Evolutionary conservation across 2,113 vertebrate genomes (phyloP).

Genomic region (Macquaria ambigua): DNA sequence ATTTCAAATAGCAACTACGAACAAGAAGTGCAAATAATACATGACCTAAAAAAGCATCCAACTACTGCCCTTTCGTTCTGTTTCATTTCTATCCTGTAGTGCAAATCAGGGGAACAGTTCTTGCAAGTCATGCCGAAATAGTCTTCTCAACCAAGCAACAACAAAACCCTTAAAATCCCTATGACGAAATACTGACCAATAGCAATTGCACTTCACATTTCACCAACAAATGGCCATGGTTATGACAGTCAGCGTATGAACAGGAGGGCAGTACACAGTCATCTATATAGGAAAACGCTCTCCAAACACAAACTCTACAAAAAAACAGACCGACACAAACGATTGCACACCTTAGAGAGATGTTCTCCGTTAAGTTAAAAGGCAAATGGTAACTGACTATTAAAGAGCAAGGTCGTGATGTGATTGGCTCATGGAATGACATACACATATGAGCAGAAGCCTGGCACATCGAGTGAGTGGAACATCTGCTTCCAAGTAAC

Average conservation of each 20-base stretch:
- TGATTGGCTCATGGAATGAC: constrained; percentile 25
- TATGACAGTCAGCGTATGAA: constrained; percentile 40
- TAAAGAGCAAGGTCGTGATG: constrained; percentile 38
- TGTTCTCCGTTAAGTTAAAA: constrained; percentile 60
- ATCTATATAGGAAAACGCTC: constrained; percentile 46
- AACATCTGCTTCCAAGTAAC: constrained; percentile 38
- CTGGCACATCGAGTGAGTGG: constrained; percentile 50
- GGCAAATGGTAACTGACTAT: constrained; percentile 68
- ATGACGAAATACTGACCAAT: constrained; percentile 74
- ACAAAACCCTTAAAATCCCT: constrained; percentile 47
- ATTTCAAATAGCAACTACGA: constrained; percentile 59
- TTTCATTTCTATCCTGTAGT: constrained; percentile 70
- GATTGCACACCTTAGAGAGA: constrained; percentile 54
- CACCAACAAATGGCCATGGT: constrained; percentile 67
- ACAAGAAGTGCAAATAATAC: constrained; percentile 70
- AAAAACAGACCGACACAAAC: constrained; percentile 39
- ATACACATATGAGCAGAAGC: constrained; percentile 38
- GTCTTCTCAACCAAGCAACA: constrained; percentile 62
- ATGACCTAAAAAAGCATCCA: constrained; percentile 65
- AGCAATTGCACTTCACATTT: constrained; percentile 82
- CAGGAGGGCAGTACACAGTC: constrained; percentile 27
- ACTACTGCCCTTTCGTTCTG: constrained; percentile 28
- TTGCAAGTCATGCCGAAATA: constrained; percentile 46
- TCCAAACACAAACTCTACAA: constrained; percentile 47
- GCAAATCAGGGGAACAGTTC: constrained; percentile 77